Conservation (phyloP, 2,113 vertebrate genomes). For the Paedocypris sp. region DNA sequence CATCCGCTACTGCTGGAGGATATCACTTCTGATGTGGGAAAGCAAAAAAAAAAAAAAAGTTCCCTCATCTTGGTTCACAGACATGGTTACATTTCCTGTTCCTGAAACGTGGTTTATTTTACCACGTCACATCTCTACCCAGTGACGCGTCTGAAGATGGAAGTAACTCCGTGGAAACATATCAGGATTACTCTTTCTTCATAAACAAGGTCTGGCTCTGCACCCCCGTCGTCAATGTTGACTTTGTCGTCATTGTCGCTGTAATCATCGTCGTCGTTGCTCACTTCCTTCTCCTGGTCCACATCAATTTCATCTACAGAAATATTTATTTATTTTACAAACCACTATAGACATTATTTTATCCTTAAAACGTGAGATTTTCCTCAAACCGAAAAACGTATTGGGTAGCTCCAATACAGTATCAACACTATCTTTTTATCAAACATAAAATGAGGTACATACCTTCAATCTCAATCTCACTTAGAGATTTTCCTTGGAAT, state of each 20-base stretch:
- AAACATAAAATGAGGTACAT: neutral
- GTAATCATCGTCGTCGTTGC: neutral
- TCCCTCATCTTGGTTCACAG: no score
- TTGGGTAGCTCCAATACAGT: neutral
- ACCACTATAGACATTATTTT: neutral
- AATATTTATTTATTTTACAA: neutral
- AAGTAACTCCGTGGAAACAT: no score
- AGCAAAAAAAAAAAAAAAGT: no score
- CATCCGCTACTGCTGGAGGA: no score
- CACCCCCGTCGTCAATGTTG: neutral
- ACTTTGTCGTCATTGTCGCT: neutral
- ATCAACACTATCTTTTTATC: neutral
- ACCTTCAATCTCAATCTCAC: neutral
- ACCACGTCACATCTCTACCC: no score
- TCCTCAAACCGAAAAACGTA: neutral
- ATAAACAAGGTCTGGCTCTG: neutral
- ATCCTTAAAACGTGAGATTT: neutral
- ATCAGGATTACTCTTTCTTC: neutral
- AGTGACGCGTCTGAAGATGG: no score
- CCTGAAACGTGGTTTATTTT: no score
- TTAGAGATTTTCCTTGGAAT: neutral
- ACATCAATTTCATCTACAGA: neutral
- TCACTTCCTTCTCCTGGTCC: neutral
- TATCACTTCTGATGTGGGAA: no score
- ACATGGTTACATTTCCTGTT: no score